phyloP scores from a whole-genome alignment of 2,797 vertebrate species.

The Falco biarmicus region DNA sequence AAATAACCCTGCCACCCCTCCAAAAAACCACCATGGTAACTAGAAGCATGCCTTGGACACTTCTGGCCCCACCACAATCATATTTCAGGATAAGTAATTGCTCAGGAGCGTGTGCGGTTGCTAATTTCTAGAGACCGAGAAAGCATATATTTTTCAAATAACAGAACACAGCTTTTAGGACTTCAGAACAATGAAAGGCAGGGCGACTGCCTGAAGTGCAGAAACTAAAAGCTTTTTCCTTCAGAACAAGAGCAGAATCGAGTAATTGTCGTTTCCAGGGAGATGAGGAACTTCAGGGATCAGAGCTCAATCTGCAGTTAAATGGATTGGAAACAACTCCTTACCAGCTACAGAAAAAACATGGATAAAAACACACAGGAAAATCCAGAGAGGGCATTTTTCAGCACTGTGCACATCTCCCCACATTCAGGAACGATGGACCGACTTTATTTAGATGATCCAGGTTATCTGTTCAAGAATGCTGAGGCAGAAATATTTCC shows the following conservation, averaged over 20 bases:
- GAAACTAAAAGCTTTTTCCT: slow-evolving; percentile 77
- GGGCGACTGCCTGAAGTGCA: slow-evolving; percentile 60
- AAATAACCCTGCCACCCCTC: not conserved
- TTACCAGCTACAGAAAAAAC: slow-evolving; percentile 63
- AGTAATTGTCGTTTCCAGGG: slow-evolving; percentile 79
- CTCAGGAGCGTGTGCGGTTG: not conserved
- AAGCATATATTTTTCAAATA: slow-evolving; percentile 44
- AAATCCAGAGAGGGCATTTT: slow-evolving; percentile 63
- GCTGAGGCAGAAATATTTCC: not conserved
- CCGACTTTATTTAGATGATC: not conserved
- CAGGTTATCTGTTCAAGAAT: not conserved
- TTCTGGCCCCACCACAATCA: not conserved
- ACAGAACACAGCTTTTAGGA: slow-evolving; percentile 43
- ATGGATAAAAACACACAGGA: slow-evolving; percentile 64
- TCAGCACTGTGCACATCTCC: not conserved
- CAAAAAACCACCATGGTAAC: not conserved
- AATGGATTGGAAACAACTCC: slow-evolving; percentile 80
- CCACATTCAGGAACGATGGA: not conserved
- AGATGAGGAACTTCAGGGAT: slow-evolving; percentile 76
- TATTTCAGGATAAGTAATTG: not conserved
- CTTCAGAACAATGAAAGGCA: slow-evolving; percentile 65
- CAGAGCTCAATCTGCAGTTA: slow-evolving; percentile 80
- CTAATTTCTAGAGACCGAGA: slow-evolving; percentile 43
- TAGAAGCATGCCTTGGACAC: not conserved
- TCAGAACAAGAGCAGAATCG: slow-evolving; percentile 69